phyloP scores from a whole-genome alignment of 1,140 invertebrate genomes.

The Paralvinella palmiformis region DNA sequence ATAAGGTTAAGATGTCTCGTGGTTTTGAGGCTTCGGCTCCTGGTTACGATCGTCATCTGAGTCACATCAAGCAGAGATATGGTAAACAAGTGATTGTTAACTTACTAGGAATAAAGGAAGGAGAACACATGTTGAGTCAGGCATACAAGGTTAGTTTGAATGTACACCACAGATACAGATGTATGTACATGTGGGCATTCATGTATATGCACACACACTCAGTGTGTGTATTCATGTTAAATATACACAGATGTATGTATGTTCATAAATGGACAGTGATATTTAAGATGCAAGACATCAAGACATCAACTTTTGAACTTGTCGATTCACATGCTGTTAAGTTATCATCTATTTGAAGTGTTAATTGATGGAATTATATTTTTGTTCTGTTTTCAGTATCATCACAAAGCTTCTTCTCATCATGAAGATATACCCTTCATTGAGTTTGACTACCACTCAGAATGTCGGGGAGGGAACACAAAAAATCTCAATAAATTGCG shows the following conservation, averaged over 20 bases:
- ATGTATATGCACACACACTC: too few species aligned
- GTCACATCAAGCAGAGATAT: conserved; percentile 80
- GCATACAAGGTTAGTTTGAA: conserved; percentile 72
- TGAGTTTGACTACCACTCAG: conserved; percentile 86
- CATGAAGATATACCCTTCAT: conserved; percentile 70
- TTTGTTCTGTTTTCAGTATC: conserved; percentile 60
- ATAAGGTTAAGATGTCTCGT: conserved; percentile 94
- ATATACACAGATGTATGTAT: too few species aligned
- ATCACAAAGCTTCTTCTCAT: conserved; percentile 72
- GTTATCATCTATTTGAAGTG: too few species aligned
- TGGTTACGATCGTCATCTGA: conserved; percentile 87
- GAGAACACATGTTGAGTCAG: conserved; percentile 90
- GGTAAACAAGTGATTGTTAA: conserved; percentile 88
- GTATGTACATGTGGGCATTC: too few species aligned
- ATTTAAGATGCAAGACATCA: too few species aligned
- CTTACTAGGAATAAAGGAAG: conserved; percentile 90
- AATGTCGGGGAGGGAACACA: conserved; percentile 70
- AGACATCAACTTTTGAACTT: too few species aligned
- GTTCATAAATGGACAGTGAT: too few species aligned
- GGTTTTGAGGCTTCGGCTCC: conserved; percentile 86
- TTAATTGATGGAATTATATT: too few species aligned
- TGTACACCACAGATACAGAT: too few species aligned
- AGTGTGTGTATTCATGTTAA: too few species aligned
- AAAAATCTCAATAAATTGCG: conserved; percentile 72
- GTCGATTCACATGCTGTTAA: too few species aligned